These are phyloP conservation scores for Cephalotes varians DNA, from an alignment of 2,888 invertebrate species.

Conservation along the genomic window DNA sequence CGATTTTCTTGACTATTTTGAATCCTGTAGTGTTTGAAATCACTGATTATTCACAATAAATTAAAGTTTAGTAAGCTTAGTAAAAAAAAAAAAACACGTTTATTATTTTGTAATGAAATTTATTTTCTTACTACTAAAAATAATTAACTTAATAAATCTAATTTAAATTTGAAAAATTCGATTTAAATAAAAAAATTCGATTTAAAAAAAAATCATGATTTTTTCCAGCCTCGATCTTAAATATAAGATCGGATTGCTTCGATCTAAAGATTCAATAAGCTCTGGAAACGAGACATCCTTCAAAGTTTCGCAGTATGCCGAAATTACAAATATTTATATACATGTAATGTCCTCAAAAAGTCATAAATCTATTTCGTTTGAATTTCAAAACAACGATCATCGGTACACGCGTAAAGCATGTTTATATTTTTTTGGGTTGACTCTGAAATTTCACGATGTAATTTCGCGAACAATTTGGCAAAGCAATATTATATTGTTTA, in stretches of 20 bases:
- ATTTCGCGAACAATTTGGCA: background rate
- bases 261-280: background rate
- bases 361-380: background rate
- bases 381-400: background rate
- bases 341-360: background rate
- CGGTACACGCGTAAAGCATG: background rate
- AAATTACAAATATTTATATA: background rate
- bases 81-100: too few species aligned
- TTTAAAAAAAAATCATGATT: too few species aligned
- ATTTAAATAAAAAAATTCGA: too few species aligned
- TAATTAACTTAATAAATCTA: too few species aligned
- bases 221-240: background rate
- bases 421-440: background rate
- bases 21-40: too few species aligned
- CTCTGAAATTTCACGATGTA: background rate
- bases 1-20: too few species aligned
- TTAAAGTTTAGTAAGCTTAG: too few species aligned
- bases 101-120: too few species aligned
- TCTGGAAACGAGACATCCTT: background rate
- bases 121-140: too few species aligned
- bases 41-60: too few species aligned
- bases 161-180: too few species aligned
- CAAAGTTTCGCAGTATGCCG: too few species aligned
- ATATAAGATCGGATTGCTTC: background rate
- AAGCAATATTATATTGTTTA: background rate